These are phyloP conservation scores for Pelusios castaneus DNA, from an alignment of 2,113 vertebrate species.

Conservation along the genomic window DNA sequence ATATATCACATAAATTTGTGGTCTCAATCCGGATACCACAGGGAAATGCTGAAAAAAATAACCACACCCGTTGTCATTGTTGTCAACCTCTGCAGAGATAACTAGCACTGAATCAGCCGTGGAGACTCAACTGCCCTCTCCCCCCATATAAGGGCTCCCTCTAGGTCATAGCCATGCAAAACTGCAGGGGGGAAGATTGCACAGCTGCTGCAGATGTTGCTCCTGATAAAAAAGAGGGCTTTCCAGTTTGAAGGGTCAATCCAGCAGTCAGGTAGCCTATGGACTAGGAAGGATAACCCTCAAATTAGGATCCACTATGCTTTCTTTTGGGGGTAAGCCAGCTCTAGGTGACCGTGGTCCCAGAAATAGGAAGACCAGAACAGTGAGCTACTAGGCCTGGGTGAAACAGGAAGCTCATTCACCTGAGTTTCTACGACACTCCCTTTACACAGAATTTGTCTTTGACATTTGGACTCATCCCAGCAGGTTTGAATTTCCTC, in stretches of 20 bases:
- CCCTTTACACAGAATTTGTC: background rate
- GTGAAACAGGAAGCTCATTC: background rate
- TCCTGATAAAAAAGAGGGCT: background rate
- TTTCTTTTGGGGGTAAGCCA: background rate
- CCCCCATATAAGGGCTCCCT: background rate
- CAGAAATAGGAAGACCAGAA: background rate
- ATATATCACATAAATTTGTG: rapidly evolving
- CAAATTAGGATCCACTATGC: background rate
- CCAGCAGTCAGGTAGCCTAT: background rate
- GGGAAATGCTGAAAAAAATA: background rate
- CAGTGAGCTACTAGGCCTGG: background rate
- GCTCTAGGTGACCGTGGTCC: background rate
- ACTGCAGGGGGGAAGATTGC: background rate
- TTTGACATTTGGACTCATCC: background rate
- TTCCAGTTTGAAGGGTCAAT: background rate
- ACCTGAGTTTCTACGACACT: background rate
- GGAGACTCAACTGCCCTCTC: background rate
- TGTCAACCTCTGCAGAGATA: background rate
- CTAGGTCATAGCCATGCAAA: background rate
- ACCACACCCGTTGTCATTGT: background rate
- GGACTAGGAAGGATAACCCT: background rate
- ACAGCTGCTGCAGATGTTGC: too few relatives aligned
- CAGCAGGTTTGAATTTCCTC: background rate
- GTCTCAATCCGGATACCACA: background rate
- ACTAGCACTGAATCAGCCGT: background rate